A percentile compares a stretch with the other conserved stretches of the same genome.
Evolutionary conservation across 1,140 invertebrate species (phyloP).

Genomic region (Pseudomyrmex cubaensis): DNA sequence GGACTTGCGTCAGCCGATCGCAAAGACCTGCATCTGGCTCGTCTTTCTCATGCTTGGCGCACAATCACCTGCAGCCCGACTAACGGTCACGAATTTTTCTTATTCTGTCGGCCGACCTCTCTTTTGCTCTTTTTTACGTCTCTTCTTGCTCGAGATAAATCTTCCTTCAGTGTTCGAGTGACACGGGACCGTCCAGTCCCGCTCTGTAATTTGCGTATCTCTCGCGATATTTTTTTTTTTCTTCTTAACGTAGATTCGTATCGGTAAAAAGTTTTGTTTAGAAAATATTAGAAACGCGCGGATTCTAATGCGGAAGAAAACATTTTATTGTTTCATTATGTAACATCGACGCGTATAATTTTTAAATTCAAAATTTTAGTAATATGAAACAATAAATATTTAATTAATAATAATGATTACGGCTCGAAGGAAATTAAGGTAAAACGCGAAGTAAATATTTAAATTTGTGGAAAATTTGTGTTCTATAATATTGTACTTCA

Average conservation of each 20-base stretch:
- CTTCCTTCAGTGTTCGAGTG: neutral
- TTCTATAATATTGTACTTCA: neutral
- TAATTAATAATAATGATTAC: too few species aligned
- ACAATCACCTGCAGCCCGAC: conserved; percentile 41
- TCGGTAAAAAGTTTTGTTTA: neutral
- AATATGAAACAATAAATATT: neutral
- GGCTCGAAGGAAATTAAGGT: too few species aligned
- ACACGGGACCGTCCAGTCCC: neutral
- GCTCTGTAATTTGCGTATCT: neutral
- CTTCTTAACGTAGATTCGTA: neutral
- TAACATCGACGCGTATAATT: neutral
- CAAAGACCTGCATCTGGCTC: conserved; percentile 13
- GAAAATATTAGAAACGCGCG: too few species aligned
- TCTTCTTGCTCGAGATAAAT: conserved; percentile 16
- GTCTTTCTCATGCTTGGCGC: neutral
- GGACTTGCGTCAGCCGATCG: conserved; percentile 70
- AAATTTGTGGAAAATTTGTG: too few species aligned
- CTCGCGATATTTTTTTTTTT: neutral
- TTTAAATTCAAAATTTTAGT: neutral
- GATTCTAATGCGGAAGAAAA: neutral
- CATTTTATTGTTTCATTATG: neutral
- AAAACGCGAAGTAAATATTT: too few species aligned
- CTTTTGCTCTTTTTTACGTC: neutral
- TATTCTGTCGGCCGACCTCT: conserved; percentile 11
- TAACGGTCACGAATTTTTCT: conserved; percentile 65